phyloP scores from a whole-genome alignment of 1,140 invertebrate genomes.

The Sinonovacula constricta region DNA sequence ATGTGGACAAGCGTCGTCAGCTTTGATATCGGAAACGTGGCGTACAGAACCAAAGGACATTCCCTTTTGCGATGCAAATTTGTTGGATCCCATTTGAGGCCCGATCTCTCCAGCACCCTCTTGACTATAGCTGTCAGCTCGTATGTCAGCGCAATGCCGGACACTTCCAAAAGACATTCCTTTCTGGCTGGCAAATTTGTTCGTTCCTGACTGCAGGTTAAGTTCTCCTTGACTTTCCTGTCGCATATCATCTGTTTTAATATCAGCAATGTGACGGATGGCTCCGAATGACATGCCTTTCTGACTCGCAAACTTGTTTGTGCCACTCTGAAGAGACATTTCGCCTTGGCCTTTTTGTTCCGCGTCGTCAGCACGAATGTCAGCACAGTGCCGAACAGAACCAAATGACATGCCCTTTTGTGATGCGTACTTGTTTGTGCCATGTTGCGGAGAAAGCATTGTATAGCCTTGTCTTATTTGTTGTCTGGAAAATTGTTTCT shows the following conservation, averaged over 20 bases:
- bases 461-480: constrained; percentile 92
- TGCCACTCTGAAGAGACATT: constrained; percentile 84
- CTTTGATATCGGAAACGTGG: constrained; percentile 84
- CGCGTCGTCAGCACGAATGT: constrained; percentile 63
- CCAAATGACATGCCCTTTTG: constrained; percentile 72
- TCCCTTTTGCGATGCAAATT: constrained; percentile 80
- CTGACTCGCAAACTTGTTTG: constrained; percentile 86
- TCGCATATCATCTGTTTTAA: constrained; percentile 56
- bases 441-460: constrained; percentile 87
- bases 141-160: constrained; percentile 67
- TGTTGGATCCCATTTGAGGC: constrained; percentile 93
- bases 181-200: constrained; percentile 92
- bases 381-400: constrained; percentile 60
- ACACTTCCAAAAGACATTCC: constrained; percentile 72
- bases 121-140: constrained; percentile 80
- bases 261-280: constrained; percentile 62
- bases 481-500: constrained; percentile 87
- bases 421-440: constrained; percentile 86
- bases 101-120: constrained; percentile 92
- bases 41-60: constrained; percentile 88
- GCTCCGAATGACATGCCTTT: constrained; percentile 66
- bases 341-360: constrained; percentile 88
- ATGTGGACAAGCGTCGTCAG: constrained; percentile 59
- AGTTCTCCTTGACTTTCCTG: constrained; percentile 88
- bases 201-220: constrained; percentile 94